Conservation (phyloP, 2,113 vertebrate genomes). For the Poeciliopsis turrubarensis region DNA sequence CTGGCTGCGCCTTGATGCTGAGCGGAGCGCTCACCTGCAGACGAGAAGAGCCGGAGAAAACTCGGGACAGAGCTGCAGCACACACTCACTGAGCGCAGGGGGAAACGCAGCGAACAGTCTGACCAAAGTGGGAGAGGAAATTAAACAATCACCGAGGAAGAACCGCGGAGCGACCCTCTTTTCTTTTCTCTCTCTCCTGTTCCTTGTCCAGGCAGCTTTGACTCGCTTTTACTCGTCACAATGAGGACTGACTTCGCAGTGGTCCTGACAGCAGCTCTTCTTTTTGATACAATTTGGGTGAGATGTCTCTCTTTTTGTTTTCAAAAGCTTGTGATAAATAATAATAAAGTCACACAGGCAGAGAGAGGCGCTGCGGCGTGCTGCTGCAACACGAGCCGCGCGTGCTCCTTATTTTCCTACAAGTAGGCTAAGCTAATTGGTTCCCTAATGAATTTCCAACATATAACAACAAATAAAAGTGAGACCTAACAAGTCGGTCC, state of each 20-base stretch:
- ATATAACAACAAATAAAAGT: constrained; percentile 22
- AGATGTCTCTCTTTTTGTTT: constrained; percentile 43
- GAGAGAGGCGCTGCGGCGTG: constrained; percentile 29
- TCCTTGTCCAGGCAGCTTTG: constrained; percentile 60
- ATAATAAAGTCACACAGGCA: constrained; percentile 43
- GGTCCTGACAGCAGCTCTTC: constrained; percentile 75
- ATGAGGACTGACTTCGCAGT: constrained; percentile 78
- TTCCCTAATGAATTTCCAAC: constrained; percentile 18
- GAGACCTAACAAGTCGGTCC: background rate
- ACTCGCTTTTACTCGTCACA: constrained; percentile 67
- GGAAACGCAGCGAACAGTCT: constrained; percentile 41
- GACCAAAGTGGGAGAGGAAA: constrained; percentile 25
- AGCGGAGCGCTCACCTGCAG: constrained; percentile 82
- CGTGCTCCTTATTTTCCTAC: constrained; percentile 7
- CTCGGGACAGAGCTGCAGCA: constrained; percentile 67
- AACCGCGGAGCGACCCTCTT: constrained; percentile 40
- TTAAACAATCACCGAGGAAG: constrained; percentile 44
- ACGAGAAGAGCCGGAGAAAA: constrained; percentile 72
- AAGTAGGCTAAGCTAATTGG: constrained; percentile 41
- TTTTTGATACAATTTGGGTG: constrained; percentile 77
- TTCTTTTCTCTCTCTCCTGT: constrained; percentile 35
- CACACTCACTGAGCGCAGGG: constrained; percentile 49
- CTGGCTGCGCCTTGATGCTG: constrained; percentile 78
- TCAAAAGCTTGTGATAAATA: background rate
- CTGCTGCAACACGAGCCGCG: constrained; percentile 17